Base-by-base conservation (phyloP, 1,140 invertebrate species). In the Calliopsis andreniformis region DNA sequence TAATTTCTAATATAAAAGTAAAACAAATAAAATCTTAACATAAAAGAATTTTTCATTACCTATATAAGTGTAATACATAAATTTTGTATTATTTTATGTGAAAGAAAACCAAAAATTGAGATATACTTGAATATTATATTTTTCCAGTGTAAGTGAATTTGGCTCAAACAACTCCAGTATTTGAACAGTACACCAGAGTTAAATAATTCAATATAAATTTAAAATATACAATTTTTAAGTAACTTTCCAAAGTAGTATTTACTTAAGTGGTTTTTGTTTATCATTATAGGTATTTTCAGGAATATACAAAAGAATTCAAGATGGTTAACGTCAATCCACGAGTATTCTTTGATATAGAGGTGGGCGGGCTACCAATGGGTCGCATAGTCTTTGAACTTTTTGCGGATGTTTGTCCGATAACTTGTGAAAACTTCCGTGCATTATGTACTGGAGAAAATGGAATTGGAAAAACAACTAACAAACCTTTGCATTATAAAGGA, bases 371-470 rank as follows among this genome's bases (percentile, higher is more conserved):
- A 68, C 93, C 94, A 92, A 97, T 99, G 88, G 99, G 98, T 6
- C 94, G 98, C 71, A 97, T 99, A 93, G 96, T 98, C 80, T 97
- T 99, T 91, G 98, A 99, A 92, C 92, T 99, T 7, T 99, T 98
- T 94, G 96, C 98, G 3, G 98, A 99, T 93, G 95, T 98, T 42
- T 98, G 98, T 8, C 99, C 99, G 16, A 98, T 97, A 93, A 99
- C 99, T 8, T 98, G 97, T 83, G 99, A 99, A 94, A 99, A 99
- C 92, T 99, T 99, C 87, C 95, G 99, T 80, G 97, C 99, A 89
- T 97, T 99, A 89, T 99, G 99, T 90, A 99, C 99, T 0, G 99
- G 99, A 30, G 99, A 99, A 93, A 95, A 94, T 78, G 93, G 95
- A 82, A 93, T 95, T 83, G 98, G 99, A 88, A 87, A 91, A 82